These are phyloP conservation scores for Aptenodytes patagonicus DNA, from an alignment of 2,113 vertebrate species.

Conservation along the genomic window DNA sequence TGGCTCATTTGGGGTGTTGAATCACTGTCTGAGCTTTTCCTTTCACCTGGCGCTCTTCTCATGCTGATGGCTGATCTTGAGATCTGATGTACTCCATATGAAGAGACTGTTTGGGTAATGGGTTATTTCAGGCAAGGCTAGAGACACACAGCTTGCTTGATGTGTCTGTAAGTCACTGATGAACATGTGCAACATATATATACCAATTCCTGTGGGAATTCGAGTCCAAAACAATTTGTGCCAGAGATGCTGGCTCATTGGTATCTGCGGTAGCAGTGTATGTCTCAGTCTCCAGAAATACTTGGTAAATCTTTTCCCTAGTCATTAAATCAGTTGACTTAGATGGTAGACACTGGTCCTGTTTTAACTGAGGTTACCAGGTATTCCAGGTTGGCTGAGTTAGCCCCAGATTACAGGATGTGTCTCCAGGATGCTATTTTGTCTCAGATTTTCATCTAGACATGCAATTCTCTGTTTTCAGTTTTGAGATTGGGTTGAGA, in stretches of 20 bases:
- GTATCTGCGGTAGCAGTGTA: not conserved
- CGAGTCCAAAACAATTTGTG: not conserved
- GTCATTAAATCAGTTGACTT: not conserved
- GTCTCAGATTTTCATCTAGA: not conserved
- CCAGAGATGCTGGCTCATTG: not conserved
- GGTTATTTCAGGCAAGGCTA: not conserved
- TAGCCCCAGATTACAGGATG: not conserved
- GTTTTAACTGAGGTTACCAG: not conserved
- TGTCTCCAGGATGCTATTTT: not conserved
- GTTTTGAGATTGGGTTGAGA: not conserved
- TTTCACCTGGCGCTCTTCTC: not conserved
- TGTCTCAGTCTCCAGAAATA: not conserved
- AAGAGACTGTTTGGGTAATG: not conserved
- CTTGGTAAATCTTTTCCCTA: not conserved
- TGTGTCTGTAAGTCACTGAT: not conserved
- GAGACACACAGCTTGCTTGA: not conserved
- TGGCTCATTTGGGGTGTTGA: not conserved
- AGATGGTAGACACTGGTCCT: not conserved
- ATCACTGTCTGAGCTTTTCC: not conserved
- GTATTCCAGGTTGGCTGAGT: not conserved
- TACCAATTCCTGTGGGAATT: not conserved
- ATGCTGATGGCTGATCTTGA: not conserved
- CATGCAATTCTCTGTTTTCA: not conserved
- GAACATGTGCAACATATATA: not conserved
- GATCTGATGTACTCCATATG: not conserved